Conservation (phyloP, 1,140 invertebrate species). For the Megathymus violae region DNA sequence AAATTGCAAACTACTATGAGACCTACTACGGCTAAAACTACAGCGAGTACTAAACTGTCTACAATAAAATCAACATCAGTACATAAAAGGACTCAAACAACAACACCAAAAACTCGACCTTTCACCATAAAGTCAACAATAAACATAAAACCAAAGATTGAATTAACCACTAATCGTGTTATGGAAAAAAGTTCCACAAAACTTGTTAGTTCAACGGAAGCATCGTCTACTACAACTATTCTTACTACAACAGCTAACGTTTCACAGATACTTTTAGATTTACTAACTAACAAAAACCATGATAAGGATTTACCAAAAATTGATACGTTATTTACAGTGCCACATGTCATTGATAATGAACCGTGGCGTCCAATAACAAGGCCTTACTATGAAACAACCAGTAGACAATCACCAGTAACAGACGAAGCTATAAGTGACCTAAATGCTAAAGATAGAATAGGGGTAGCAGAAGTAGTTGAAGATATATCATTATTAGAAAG, state of each 20-base stretch:
- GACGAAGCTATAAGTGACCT: slow-evolving; percentile 52
- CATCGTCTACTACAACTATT: slow-evolving; percentile 50
- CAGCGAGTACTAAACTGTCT: slow-evolving; percentile 73
- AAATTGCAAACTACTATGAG: slow-evolving; percentile 61
- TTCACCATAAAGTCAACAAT: slow-evolving; percentile 80
- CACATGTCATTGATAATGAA: slow-evolving; percentile 82
- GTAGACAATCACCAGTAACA: slow-evolving; percentile 44
- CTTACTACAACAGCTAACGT: slow-evolving; percentile 69
- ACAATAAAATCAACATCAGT: slow-evolving; percentile 59
- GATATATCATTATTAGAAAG: slow-evolving; percentile 76
- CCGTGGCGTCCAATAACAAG: slow-evolving; percentile 84
- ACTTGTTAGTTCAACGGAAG: slow-evolving; percentile 47
- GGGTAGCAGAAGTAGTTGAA: slow-evolving; percentile 79
- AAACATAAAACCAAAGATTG: slow-evolving; percentile 70
- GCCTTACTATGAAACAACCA: slow-evolving; percentile 72
- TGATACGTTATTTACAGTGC: slow-evolving; percentile 79
- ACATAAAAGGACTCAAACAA: slow-evolving; percentile 68
- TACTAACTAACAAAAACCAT: slow-evolving; percentile 75
- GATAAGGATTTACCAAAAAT: slow-evolving; percentile 81
- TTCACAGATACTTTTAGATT: slow-evolving; percentile 70
- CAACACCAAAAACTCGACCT: slow-evolving; percentile 61
- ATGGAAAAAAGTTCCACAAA: slow-evolving; percentile 76
- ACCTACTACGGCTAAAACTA: slow-evolving; percentile 51
- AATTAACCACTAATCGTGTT: slow-evolving; percentile 64
- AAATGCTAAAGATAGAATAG: slow-evolving; percentile 77